Conservation (phyloP, 2,888 invertebrate species). For the Agonopterix arenella region DNA sequence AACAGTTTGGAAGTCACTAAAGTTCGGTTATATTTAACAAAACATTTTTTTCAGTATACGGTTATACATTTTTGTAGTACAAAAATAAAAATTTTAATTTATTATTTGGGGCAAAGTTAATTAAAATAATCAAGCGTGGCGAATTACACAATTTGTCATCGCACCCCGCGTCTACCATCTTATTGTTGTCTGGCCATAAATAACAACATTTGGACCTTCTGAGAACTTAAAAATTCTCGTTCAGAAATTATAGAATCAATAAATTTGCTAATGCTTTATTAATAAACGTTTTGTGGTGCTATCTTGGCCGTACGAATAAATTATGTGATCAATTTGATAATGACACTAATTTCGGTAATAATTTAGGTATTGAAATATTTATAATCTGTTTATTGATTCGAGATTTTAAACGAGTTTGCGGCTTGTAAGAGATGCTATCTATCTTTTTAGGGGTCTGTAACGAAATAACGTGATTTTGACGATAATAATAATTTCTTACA, state of each 20-base stretch:
- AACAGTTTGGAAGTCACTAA: no score
- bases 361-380: slow-evolving; percentile 17
- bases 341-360: slow-evolving; percentile 21
- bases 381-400: slow-evolving; percentile 12
- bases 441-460: no score
- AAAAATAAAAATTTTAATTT: slow-evolving; percentile 3
- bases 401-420: slow-evolving; percentile 8
- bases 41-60: no score
- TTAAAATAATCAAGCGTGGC: slow-evolving; percentile 59
- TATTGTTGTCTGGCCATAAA: slow-evolving; percentile 50
- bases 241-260: slow-evolving; percentile 28
- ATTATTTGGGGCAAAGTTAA: slow-evolving; percentile 39
- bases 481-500: no score
- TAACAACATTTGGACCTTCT: slow-evolving; percentile 49
- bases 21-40: no score
- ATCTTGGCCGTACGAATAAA: slow-evolving; percentile 22
- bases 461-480: no score
- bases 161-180: slow-evolving; percentile 26
- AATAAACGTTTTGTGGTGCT: slow-evolving; percentile 15
- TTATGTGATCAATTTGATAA: slow-evolving; percentile 23
- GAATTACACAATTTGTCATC: slow-evolving; percentile 71
- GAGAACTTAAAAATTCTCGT: slow-evolving; percentile 32
- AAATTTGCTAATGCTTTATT: slow-evolving; percentile 36
- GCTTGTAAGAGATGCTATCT: not conserved
- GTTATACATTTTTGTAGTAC: no score